Evolutionary conservation across 2,888 invertebrate genomes (phyloP).

Genomic region (Sinodicranocentrus sp.): DNA sequence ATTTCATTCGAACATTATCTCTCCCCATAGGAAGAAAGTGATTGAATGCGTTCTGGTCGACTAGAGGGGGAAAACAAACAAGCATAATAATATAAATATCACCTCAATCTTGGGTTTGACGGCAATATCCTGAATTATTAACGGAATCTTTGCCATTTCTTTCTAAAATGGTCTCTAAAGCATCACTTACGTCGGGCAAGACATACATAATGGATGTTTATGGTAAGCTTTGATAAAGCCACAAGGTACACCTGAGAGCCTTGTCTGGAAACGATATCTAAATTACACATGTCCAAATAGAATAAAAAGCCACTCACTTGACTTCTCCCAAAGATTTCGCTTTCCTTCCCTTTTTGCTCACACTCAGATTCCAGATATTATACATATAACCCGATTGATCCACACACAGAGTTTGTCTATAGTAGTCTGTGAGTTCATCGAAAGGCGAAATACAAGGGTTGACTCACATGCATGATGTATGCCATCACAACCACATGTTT

Average conservation of each 20-base stretch:
- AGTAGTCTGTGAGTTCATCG: not conserved
- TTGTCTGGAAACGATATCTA: not conserved
- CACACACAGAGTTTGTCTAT: not conserved
- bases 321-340: not conserved
- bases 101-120: slow-evolving; percentile 2
- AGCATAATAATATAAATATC: not conserved
- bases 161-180: not conserved
- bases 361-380: not conserved
- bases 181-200: not conserved
- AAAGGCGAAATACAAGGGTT: not conserved
- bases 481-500: slow-evolving; percentile 43
- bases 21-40: no score
- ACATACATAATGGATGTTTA: not conserved
- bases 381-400: not conserved
- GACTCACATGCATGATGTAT: not conserved
- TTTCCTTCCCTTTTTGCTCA: not conserved
- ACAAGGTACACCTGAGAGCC: not conserved
- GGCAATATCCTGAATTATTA: slow-evolving; percentile 42
- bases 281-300: not conserved
- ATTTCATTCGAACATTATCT: no score
- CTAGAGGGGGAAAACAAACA: no score
- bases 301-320: slow-evolving; percentile 1
- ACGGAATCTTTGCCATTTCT: slow-evolving; percentile 23
- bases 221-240: no score
- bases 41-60: not conserved